Evolutionary conservation across 2,888 invertebrate genomes (phyloP).

Genomic region (Salpingus planirostris): DNA sequence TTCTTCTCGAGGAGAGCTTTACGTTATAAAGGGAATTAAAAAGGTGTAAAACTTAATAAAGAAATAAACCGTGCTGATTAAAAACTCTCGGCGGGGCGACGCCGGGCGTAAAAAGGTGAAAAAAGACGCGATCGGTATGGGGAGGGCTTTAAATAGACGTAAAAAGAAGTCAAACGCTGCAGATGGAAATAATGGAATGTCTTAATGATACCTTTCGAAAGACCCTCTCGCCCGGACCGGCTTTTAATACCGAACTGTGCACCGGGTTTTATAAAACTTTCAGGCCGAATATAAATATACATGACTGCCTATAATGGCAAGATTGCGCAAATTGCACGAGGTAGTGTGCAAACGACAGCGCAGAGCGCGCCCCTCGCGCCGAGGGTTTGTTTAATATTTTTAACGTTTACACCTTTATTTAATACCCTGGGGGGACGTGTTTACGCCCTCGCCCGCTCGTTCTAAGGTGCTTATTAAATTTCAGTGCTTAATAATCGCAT

Average conservation of each 20-base stretch:
- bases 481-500: conserved; percentile 36
- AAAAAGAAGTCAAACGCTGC: conserved; percentile 39
- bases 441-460: conserved; percentile 32
- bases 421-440: conserved; percentile 32
- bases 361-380: conserved; percentile 13
- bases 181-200: conserved; percentile 43
- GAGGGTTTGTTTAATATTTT: conserved; percentile 30
- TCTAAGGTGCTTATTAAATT: conserved; percentile 39
- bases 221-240: conserved; percentile 25
- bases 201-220: conserved; percentile 37
- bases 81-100: conserved; percentile 7
- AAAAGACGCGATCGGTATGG: conserved; percentile 11
- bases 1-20: conserved; percentile 20
- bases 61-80: conserved; percentile 20
- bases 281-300: conserved; percentile 40
- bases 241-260: conserved; percentile 36
- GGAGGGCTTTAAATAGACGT: conserved; percentile 20
- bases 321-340: conserved; percentile 37
- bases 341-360: conserved; percentile 28
- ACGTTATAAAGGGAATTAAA: conserved; percentile 27
- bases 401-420: conserved; percentile 40
- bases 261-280: conserved; percentile 37
- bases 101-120: conserved; percentile 14
- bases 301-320: conserved; percentile 38
- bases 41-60: conserved; percentile 31